Conservation (phyloP, 1,140 invertebrate genomes). For the Bicyclus anynana region DNA sequence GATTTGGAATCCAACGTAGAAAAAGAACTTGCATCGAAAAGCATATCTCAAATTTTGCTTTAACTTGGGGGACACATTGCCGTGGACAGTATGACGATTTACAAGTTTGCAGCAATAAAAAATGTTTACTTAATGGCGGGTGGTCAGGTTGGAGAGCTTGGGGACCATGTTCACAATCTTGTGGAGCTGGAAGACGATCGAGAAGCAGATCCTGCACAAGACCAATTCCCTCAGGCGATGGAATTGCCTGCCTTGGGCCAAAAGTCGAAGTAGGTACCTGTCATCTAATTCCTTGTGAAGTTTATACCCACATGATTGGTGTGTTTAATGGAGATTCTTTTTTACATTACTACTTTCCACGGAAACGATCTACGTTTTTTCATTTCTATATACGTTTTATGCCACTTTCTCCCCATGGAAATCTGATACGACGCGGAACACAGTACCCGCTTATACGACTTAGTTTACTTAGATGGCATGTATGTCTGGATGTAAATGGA, state of each 20-base stretch:
- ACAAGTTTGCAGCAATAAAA: constrained; percentile 44
- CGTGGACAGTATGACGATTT: constrained; percentile 57
- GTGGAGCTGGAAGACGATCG: constrained; percentile 52
- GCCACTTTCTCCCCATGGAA: constrained; percentile 58
- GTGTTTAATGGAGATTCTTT: constrained; percentile 58
- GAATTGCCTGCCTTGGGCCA: constrained; percentile 42
- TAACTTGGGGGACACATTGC: constrained; percentile 60
- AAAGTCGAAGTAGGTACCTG: constrained; percentile 58
- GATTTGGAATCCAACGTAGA: constrained; percentile 44
- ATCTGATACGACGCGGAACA: constrained; percentile 43
- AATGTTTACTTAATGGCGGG: constrained; percentile 53
- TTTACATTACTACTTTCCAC: constrained; percentile 51
- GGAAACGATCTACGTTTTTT: constrained; percentile 50
- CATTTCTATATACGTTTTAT: constrained; percentile 62
- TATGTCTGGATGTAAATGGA: constrained; percentile 57
- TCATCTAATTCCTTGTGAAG: constrained; percentile 52
- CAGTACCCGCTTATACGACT: constrained; percentile 42
- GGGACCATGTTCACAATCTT: constrained; percentile 60
- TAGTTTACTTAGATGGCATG: constrained; percentile 59
- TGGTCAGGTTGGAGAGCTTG: constrained; percentile 65
- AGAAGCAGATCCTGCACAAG: constrained; percentile 58
- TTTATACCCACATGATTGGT: constrained; percentile 44
- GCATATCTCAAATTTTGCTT: constrained; percentile 20
- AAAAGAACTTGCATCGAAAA: constrained; percentile 52
- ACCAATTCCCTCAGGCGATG: constrained; percentile 49